Percentiles rank a stretch among this genome's conserved stretches.
phyloP scores from a whole-genome alignment of 2,797 vertebrate genomes.

The Benthosema pterotum region DNA sequence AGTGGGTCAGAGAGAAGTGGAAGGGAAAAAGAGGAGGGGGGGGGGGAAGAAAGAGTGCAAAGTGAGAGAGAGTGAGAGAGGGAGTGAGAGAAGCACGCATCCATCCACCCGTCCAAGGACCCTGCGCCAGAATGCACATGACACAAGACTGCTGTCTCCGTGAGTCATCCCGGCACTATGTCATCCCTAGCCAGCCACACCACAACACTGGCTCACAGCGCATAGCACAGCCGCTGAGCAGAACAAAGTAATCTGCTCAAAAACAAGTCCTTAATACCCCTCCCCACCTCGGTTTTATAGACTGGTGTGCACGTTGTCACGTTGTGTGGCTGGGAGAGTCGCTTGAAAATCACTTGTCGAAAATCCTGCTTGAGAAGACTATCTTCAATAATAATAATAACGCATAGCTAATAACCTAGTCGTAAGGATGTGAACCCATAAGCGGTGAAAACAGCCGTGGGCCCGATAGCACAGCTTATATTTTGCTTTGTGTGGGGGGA shows the following conservation, averaged over 20 bases:
- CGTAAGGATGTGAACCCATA: conserved; percentile 58
- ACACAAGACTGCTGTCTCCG: conserved; percentile 68
- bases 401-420: conserved; percentile 41
- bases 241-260: conserved; percentile 45
- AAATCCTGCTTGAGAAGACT: too few relatives aligned
- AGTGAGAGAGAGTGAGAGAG: conserved; percentile 23
- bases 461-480: conserved; percentile 41
- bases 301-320: too few relatives aligned
- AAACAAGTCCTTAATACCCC: conserved; percentile 40
- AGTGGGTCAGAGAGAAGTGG: conserved; percentile 62
- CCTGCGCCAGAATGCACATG: conserved; percentile 25
- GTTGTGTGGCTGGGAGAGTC: too few relatives aligned
- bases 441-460: conserved; percentile 68
- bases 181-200: conserved; percentile 40
- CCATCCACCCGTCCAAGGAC: conserved; percentile 31
- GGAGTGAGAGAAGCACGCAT: conserved; percentile 39
- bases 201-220: conserved; percentile 31
- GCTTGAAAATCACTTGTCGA: too few relatives aligned
- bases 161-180: conserved; percentile 57
- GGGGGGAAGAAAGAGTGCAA: neutral
- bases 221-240: conserved; percentile 19
- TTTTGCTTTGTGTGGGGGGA: conserved; percentile 63
- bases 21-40: conserved; percentile 30
- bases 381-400: conserved; percentile 43
- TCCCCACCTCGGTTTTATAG: conserved; percentile 20